A percentile compares a stretch with the other conserved stretches of the same genome.
Conservation (phyloP, 2,113 vertebrate species). For the Tiliqua scincoides region DNA sequence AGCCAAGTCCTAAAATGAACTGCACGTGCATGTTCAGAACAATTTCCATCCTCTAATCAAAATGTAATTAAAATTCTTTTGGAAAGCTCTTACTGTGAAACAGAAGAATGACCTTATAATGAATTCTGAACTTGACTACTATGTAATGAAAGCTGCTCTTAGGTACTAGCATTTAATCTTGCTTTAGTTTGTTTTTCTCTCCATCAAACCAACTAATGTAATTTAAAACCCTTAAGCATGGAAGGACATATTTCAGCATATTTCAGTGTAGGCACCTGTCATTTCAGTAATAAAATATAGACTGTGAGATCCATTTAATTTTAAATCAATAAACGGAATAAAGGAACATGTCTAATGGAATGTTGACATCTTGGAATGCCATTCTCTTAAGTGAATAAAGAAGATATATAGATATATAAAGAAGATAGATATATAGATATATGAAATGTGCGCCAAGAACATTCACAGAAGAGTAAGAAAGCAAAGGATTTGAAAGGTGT, state of each 20-base stretch:
- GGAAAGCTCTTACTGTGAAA: slow-evolving; percentile 16
- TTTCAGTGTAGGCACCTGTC: not conserved
- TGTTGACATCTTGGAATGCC: not conserved
- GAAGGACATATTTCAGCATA: slow-evolving; percentile 13
- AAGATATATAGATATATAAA: too few relatives aligned
- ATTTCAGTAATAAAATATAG: not conserved
- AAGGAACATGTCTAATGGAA: not conserved
- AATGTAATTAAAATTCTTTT: slow-evolving; percentile 43
- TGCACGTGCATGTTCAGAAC: slow-evolving; percentile 16
- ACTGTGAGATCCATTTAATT: slow-evolving; percentile 2
- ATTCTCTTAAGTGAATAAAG: not conserved
- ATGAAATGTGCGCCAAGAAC: not conserved
- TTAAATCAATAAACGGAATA: not conserved
- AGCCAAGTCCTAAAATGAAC: slow-evolving; percentile 4
- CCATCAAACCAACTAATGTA: not conserved
- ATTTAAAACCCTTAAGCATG: slow-evolving; percentile 22
- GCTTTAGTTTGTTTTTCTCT: not conserved
- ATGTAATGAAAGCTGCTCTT: slow-evolving; percentile 2
- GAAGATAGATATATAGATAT: too few relatives aligned
- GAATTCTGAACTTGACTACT: slow-evolving; percentile 26
- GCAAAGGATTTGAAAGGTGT: not conserved
- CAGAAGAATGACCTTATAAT: slow-evolving; percentile 23
- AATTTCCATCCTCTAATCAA: slow-evolving; percentile 28
- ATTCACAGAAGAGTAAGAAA: too few relatives aligned
- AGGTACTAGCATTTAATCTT: slow-evolving; percentile 8